A percentile compares a stretch with the other conserved stretches of the same genome.
These are phyloP conservation scores for Bufotes viridis DNA, from an alignment of 2,797 vertebrate species.

Conservation along the genomic window DNA sequence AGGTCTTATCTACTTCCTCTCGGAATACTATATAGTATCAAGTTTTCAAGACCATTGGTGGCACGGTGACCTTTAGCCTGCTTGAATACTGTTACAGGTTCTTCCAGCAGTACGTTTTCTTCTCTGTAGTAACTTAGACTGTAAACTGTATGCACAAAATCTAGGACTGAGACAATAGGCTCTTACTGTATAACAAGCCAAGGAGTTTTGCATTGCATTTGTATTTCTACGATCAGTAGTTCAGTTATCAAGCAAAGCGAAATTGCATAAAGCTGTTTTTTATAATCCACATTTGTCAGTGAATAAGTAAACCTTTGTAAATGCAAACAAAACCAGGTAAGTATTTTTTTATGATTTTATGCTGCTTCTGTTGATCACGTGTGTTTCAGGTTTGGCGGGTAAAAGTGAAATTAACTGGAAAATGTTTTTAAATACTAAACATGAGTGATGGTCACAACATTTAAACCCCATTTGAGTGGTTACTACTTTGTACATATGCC, in stretches of 20 bases:
- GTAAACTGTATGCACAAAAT: neutral
- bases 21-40: conserved; percentile 15
- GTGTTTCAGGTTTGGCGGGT: neutral
- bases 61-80: conserved; percentile 18
- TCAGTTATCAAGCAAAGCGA: neutral
- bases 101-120: conserved; percentile 15
- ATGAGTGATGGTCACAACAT: neutral
- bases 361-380: neutral
- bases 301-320: neutral
- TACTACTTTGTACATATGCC: neutral
- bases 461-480: neutral
- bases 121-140: conserved; percentile 6
- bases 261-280: neutral
- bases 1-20: conserved; percentile 17
- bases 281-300: neutral
- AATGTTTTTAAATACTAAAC: neutral
- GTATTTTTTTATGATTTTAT: conserved; percentile 7
- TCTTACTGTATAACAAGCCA: conserved; percentile 34
- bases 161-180: neutral
- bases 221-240: neutral
- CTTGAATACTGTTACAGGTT: conserved; percentile 27
- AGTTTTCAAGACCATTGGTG: conserved; percentile 52
- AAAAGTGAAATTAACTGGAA: neutral
- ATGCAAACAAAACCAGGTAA: conserved; percentile 40
- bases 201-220: conserved; percentile 31